A percentile compares a stretch with the other conserved stretches of the same genome.
Evolutionary conservation across 92 coral and sea anemone species (phyloP).

Genomic region (Chrysogorgia sp.): DNA sequence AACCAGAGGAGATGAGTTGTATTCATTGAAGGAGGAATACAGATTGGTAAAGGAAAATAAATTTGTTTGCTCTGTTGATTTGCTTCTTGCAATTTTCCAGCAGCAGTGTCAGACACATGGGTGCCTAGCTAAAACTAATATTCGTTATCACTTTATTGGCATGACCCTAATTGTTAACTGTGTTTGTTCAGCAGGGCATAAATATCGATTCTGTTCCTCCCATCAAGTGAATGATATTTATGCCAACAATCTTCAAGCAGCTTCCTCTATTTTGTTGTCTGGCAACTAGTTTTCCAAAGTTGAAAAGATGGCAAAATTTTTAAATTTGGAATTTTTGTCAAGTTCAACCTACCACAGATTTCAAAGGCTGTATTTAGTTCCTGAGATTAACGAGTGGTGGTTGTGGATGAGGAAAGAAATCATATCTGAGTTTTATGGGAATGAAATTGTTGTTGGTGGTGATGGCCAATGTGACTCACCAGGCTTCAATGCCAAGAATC

Average conservation of each 20-base stretch:
- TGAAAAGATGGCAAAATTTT: constrained; percentile 28
- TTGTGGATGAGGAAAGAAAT: too few species aligned
- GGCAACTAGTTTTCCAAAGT: constrained; percentile 44
- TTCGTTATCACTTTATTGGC: constrained; percentile 43
- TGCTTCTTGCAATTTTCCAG: constrained; percentile 6
- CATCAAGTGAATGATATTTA: constrained; percentile 24
- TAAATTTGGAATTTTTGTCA: constrained; percentile 1
- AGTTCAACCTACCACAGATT: constrained; percentile 24
- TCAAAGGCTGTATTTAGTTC: too few species aligned
- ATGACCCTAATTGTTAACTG: constrained; percentile 24
- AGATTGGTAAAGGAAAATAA: constrained; percentile 2
- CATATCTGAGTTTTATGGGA: too few species aligned
- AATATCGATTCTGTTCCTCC: constrained; percentile 36
- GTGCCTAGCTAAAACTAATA: constrained; percentile 1
- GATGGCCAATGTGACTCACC: background rate
- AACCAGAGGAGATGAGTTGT: constrained; percentile 39
- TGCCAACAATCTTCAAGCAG: constrained; percentile 29
- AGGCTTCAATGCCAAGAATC: too few species aligned
- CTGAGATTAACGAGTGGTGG: too few species aligned
- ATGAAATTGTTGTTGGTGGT: constrained; percentile 13
- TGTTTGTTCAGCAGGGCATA: too few species aligned
- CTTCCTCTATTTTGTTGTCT: constrained; percentile 36
- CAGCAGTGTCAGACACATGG: constrained; percentile 22
- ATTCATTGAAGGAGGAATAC: background rate
- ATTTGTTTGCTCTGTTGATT: constrained; percentile 37